Evolutionary conservation across 2,113 vertebrate species (phyloP).

Genomic region (Hemichromis elongatus): DNA sequence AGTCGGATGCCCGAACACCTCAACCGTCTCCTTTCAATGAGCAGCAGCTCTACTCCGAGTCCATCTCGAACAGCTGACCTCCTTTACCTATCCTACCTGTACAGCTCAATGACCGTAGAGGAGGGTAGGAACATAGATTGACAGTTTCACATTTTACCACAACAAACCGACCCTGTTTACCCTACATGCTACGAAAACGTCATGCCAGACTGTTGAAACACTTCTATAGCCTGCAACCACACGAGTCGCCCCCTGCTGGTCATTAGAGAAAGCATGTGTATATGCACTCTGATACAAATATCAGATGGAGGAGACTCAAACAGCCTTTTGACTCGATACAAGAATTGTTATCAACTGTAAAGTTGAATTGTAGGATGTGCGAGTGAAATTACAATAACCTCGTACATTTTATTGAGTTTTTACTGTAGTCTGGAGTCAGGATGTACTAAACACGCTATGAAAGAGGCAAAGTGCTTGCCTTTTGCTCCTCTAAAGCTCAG

Average conservation of each 20-base stretch:
- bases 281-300: neutral
- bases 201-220: neutral
- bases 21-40: neutral
- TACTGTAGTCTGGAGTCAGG: neutral
- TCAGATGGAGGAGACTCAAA: rapidly evolving
- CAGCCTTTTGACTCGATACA: neutral
- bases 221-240: neutral
- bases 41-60: neutral
- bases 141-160: too few relatives aligned
- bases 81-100: neutral
- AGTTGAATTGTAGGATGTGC: neutral
- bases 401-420: neutral
- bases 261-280: neutral
- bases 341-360: neutral
- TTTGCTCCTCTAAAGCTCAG: conserved; percentile 12
- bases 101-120: neutral
- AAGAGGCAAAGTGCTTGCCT: neutral
- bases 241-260: neutral
- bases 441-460: neutral
- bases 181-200: rapidly evolving
- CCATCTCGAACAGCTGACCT: neutral
- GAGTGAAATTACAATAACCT: neutral
- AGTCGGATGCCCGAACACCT: neutral
- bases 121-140: neutral
- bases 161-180: neutral